Percentiles rank a stretch among this genome's conserved stretches.
Conservation (phyloP, 2,797 vertebrate genomes). For the Arrhamphus sclerolepis region DNA sequence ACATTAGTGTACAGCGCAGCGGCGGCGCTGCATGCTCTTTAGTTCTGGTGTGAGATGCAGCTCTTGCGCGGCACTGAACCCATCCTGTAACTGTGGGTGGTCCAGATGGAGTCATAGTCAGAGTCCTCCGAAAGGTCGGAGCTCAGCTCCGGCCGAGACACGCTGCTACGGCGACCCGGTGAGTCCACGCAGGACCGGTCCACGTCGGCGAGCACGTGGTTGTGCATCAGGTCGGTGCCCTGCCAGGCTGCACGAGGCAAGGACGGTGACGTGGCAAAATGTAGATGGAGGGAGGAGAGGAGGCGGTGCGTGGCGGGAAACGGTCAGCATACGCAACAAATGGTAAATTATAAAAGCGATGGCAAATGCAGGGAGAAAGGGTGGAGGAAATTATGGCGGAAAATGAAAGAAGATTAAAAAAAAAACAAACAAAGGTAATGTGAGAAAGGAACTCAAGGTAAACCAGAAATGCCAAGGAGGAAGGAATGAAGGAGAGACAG, state of each 20-base stretch:
- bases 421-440: neutral
- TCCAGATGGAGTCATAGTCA: constrained; percentile 99
- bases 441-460: constrained; percentile 35
- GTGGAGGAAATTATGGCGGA: constrained; percentile 80
- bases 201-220: constrained; percentile 97
- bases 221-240: constrained; percentile 99
- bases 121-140: constrained; percentile 99
- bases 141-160: constrained; percentile 91
- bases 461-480: constrained; percentile 55
- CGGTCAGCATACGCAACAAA: constrained; percentile 72
- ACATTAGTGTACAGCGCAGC: constrained; percentile 49
- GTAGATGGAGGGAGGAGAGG: constrained; percentile 13
- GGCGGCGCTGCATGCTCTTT: constrained; percentile 73
- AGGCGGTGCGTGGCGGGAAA: constrained; percentile 17
- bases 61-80: constrained; percentile 98
- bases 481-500: constrained; percentile 71
- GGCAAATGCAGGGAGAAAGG: constrained; percentile 79
- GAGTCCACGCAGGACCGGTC: constrained; percentile 94
- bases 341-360: constrained; percentile 80
- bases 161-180: constrained; percentile 94
- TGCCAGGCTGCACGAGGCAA: constrained; percentile 92
- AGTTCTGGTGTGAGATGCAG: constrained; percentile 98
- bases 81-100: constrained; percentile 99
- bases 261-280: constrained; percentile 15
- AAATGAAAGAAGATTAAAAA: constrained; percentile 69